Conservation (phyloP, 2,113 vertebrate species). For the Actinemys pallida region DNA sequence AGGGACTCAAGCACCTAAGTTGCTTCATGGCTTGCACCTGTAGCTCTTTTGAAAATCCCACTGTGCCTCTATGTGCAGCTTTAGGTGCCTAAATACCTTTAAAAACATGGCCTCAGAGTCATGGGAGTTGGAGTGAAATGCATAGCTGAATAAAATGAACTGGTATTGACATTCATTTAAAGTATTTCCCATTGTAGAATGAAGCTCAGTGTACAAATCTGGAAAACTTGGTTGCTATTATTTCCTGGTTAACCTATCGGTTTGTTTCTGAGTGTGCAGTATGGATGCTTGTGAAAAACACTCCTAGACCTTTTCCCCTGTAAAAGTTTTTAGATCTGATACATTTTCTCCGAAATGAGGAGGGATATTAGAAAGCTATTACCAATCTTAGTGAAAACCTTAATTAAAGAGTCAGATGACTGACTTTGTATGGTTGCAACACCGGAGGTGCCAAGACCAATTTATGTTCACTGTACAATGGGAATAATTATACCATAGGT, state of each 20-base stretch:
- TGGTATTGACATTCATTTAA: background rate
- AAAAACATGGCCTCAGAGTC: background rate
- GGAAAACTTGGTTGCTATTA: background rate
- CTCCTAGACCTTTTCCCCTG: background rate
- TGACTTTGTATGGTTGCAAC: constrained; percentile 47
- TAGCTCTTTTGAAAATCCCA: background rate
- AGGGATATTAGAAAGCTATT: constrained; percentile 49
- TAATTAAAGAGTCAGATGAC: constrained; percentile 70
- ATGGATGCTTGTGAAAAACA: constrained; percentile 5
- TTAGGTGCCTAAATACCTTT: background rate
- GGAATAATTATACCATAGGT: constrained; percentile 53
- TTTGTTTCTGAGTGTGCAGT: background rate
- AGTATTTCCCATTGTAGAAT: constrained; percentile 16
- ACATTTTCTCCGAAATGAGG: constrained; percentile 48
- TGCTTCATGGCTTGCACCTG: background rate
- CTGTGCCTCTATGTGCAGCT: background rate
- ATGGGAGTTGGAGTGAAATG: background rate
- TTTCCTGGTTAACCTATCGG: background rate
- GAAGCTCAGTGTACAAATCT: background rate
- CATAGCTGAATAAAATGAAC: background rate
- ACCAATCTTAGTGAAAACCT: constrained; percentile 52
- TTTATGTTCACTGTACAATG: constrained; percentile 64
- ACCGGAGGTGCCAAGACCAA: constrained; percentile 60
- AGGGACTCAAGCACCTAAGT: background rate
- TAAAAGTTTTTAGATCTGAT: background rate